A percentile compares a stretch with the other conserved stretches of the same genome.
Evolutionary conservation across 2,797 vertebrate genomes (phyloP).

Genomic region (Chelon auratus): DNA sequence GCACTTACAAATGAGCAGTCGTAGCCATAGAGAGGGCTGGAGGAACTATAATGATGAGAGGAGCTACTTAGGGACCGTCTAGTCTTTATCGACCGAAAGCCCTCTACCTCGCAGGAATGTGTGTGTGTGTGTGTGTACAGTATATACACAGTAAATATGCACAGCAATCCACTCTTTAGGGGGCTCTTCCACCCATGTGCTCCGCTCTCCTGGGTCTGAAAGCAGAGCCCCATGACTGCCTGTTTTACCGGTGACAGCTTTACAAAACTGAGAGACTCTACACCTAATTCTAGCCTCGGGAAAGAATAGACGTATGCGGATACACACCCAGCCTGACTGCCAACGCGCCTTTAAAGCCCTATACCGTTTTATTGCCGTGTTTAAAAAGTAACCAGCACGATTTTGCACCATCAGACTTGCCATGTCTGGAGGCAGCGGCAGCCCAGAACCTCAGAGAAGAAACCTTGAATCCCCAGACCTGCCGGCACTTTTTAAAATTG

Average conservation of each 20-base stretch:
- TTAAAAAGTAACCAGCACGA: conserved; percentile 21
- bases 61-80: conserved; percentile 51
- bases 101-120: conserved; percentile 53
- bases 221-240: neutral
- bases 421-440: conserved; percentile 31
- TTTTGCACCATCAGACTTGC: conserved; percentile 8
- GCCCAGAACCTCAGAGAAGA: conserved; percentile 30
- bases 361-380: conserved; percentile 16
- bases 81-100: conserved; percentile 39
- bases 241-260: conserved; percentile 15
- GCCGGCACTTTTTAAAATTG: conserved; percentile 32
- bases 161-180: conserved; percentile 17
- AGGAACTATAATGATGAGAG: conserved; percentile 55
- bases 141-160: conserved; percentile 17
- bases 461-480: conserved; percentile 26
- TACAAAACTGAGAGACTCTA: neutral
- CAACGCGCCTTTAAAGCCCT: conserved; percentile 25
- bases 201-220: neutral
- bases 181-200: conserved; percentile 30
- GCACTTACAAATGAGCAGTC: conserved; percentile 70
- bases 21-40: conserved; percentile 39
- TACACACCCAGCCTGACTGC: neutral
- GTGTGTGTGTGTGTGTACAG: neutral
- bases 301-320: neutral
- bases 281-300: conserved; percentile 19